A percentile compares a stretch with the other conserved stretches of the same genome.
phyloP scores from a whole-genome alignment of 2,888 invertebrate genomes.

The Rhopalosiphum nymphaeae region DNA sequence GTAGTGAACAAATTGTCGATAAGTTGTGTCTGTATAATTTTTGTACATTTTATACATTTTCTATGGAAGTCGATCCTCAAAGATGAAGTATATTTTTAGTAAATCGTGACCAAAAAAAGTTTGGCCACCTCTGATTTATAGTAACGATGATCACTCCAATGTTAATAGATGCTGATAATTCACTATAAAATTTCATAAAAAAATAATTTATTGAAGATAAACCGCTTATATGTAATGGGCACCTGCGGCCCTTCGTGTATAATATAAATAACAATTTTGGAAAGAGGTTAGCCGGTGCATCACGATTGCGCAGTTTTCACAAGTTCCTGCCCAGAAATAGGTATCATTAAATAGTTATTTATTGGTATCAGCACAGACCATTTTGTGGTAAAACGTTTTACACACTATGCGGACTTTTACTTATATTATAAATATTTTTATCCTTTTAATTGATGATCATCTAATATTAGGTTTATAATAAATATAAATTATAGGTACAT shows the following conservation, averaged over 20 bases:
- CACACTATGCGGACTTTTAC: neutral
- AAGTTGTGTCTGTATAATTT: too few relatives aligned
- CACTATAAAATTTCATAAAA: neutral
- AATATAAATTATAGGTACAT: neutral
- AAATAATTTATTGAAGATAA: neutral
- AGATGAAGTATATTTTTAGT: too few relatives aligned
- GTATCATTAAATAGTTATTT: neutral
- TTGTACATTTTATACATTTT: too few relatives aligned
- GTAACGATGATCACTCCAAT: neutral
- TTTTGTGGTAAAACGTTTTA: neutral
- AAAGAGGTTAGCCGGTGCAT: neutral
- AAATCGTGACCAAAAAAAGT: too few relatives aligned
- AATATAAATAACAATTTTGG: neutral
- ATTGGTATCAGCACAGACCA: neutral
- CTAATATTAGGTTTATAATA: neutral
- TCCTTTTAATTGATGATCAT: too few relatives aligned
- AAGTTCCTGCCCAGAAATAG: neutral
- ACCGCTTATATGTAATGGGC: neutral
- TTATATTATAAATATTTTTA: neutral
- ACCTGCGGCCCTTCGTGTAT: neutral
- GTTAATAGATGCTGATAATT: neutral
- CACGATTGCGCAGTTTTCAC: neutral
- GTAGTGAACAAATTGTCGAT: too few relatives aligned
- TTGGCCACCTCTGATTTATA: too few relatives aligned
- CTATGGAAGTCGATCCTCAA: too few relatives aligned